These are phyloP conservation scores for Pristionchus fissidentatus DNA, from an alignment of 2,888 invertebrate genomes.

Conservation along the genomic window DNA sequence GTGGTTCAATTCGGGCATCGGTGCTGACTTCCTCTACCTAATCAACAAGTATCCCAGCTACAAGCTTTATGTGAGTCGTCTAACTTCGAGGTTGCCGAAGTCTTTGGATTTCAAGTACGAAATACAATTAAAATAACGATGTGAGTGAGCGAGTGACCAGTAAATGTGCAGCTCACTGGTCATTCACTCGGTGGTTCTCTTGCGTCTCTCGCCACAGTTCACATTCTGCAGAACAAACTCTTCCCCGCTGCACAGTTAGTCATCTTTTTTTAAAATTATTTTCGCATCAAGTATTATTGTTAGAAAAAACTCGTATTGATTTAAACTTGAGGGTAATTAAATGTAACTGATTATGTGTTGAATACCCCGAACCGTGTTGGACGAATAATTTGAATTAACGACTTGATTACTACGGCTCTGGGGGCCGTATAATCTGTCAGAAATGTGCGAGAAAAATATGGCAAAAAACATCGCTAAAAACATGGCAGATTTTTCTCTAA, in stretches of 20 bases:
- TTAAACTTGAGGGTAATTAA: background rate
- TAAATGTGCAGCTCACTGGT: slow-evolving; percentile 58
- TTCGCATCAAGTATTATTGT: background rate
- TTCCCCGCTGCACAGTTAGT: background rate
- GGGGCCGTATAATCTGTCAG: too few species aligned
- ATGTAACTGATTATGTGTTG: too few species aligned
- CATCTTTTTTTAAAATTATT: background rate
- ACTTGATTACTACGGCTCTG: too few species aligned
- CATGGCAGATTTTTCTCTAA: too few species aligned
- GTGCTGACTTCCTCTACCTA: slow-evolving; percentile 4
- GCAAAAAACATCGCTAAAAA: too few species aligned
- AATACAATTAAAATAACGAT: background rate
- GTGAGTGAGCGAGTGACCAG: too few species aligned
- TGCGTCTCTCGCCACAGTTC: slow-evolving; percentile 62
- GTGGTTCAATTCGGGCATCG: background rate
- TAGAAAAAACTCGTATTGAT: background rate
- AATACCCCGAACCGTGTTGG: too few species aligned
- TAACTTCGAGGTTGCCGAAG: background rate
- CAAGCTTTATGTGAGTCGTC: background rate
- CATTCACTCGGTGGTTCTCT: slow-evolving; percentile 66
- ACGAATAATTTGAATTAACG: too few species aligned
- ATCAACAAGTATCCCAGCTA: background rate
- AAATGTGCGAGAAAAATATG: too few species aligned
- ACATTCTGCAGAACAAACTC: slow-evolving; percentile 48
- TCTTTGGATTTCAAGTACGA: background rate